phyloP scores from a whole-genome alignment of 1,140 invertebrate species.

The Phenacoccus solenopsis region DNA sequence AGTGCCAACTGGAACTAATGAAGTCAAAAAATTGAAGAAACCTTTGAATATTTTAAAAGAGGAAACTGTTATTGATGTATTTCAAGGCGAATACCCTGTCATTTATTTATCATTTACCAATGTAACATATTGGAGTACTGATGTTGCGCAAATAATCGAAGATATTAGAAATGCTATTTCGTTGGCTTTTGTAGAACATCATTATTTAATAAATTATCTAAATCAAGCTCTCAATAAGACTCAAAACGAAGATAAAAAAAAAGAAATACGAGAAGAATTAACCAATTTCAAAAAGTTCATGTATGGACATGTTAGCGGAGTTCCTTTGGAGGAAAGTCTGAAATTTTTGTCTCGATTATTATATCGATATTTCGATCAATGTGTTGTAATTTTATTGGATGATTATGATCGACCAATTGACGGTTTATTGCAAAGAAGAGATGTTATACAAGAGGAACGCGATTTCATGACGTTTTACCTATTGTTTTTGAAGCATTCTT shows the following conservation, averaged over 20 bases:
- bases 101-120: neutral
- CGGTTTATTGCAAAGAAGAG: neutral
- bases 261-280: neutral
- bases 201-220: neutral
- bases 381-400: neutral
- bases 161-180: neutral
- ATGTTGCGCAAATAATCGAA: neutral
- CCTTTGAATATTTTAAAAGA: neutral
- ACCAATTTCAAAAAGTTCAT: neutral
- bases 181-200: neutral
- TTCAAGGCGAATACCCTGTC: neutral
- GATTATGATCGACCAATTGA: neutral
- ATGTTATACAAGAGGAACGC: neutral
- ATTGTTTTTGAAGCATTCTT: neutral
- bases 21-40: neutral
- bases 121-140: neutral
- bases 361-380: neutral
- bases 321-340: neutral
- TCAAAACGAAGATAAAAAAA: neutral
- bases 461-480: neutral
- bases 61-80: neutral
- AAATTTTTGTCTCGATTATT: neutral
- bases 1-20: neutral
- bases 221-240: neutral
- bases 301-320: neutral